Evolutionary conservation across 2,113 vertebrate species (phyloP), one percentile per base, ranked within the genome.

Genomic region (Scomber colias): DNA sequence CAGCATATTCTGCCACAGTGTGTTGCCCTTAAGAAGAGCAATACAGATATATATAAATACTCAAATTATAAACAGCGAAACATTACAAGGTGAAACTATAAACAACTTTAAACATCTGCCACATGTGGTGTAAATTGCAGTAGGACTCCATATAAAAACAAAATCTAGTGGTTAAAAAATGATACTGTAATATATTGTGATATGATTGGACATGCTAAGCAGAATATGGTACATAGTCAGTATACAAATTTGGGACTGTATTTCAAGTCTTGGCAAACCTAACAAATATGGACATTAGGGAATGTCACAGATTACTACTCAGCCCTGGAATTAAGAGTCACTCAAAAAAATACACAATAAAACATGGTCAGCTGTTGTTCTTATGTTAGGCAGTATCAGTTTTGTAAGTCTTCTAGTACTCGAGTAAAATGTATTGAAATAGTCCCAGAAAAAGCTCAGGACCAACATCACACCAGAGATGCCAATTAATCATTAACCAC

Each of bases 181-280:
- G 30, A 57, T 61, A 77, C 16, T 35, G 11, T 54, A 49, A 8
- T 40, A 40, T 7, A 40, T 40, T 40, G 35, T 40, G 35, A 48
- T 30, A 30, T 67, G 13, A 30, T 21, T 48, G 53, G 16, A 69
- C 46, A 30, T 45, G 2, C 24, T 8, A 31, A 66, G 31, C 19
- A 57, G 44, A 19, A 24, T 48, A 17, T 11, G 4, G 11, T 12
- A 48, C 13, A 0, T 3, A 51, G n/a, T 17, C 45, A 65, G 40
- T 60, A 71, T 70, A 15, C 30, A 76, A 77, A 85, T 69, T 57
- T 77, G 19, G 75, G 70, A 66, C 48, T 19, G 50, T 54, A 45
- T 59, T 53, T 44, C 16, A 55, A 8, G 51, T 55, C 10, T 70
- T 50, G 44, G 75, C 54, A 46, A 59, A 24, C 45, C 24, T 13